Evolutionary conservation across 2,888 invertebrate species (phyloP).

Genomic region (Julus scanicus): DNA sequence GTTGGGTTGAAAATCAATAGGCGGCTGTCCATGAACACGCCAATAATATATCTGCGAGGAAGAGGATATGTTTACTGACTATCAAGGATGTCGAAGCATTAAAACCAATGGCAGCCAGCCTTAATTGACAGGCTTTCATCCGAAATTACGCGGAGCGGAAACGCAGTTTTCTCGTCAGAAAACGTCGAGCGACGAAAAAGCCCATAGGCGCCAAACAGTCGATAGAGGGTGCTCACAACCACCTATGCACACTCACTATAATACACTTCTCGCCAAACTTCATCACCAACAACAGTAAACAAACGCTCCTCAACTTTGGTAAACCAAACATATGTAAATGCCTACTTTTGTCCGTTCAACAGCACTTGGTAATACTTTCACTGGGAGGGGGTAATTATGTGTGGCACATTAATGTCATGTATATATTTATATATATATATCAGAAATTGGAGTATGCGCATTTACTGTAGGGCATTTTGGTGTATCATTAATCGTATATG

Average conservation of each 20-base stretch:
- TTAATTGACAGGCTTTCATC: constrained; percentile 42
- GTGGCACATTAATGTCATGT: no score
- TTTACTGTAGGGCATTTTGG: no score
- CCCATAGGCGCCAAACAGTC: neutral
- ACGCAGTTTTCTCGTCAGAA: neutral
- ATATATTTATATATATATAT: no score
- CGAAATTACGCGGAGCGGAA: constrained; percentile 27
- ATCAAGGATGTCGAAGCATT: constrained; percentile 39
- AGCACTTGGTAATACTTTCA: no score
- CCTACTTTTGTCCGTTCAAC: no score
- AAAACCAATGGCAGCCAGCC: constrained; percentile 29
- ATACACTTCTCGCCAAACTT: no score
- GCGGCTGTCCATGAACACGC: constrained; percentile 26
- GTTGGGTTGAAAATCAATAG: constrained; percentile 10
- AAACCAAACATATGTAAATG: no score
- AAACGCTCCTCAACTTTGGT: no score
- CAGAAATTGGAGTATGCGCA: no score
- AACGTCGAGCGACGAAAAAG: neutral
- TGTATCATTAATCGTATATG: no score
- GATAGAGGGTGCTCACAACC: neutral
- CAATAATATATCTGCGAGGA: constrained; percentile 26
- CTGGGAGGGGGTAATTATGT: no score
- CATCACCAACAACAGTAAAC: no score
- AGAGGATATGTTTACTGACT: constrained; percentile 39
- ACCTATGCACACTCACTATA: neutral